These are phyloP conservation scores for Tiliacea citrago DNA, from an alignment of 2,888 invertebrate species.

Conservation along the genomic window DNA sequence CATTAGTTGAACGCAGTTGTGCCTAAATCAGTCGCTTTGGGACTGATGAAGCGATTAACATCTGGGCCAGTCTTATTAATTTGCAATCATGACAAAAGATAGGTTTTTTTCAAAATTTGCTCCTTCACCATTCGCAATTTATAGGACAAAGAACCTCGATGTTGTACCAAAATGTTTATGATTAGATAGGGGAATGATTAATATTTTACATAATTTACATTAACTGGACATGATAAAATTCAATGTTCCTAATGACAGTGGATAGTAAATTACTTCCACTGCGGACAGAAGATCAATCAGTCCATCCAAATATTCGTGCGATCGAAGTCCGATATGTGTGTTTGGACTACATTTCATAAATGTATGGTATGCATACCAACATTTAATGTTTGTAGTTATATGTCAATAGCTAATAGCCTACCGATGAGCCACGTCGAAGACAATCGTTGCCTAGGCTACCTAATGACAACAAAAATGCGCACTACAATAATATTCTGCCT, in stretches of 20 bases:
- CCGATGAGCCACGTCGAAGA: slow-evolving; percentile 85
- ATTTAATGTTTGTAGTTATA: slow-evolving; percentile 77
- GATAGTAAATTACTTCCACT: slow-evolving; percentile 70
- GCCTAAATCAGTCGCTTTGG: slow-evolving; percentile 16
- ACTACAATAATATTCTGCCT: slow-evolving; percentile 50
- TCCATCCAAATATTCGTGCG: slow-evolving; percentile 76
- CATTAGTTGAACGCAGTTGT: slow-evolving; percentile 45
- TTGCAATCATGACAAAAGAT: neutral
- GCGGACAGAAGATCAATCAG: slow-evolving; percentile 76
- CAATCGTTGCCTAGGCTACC: slow-evolving; percentile 84
- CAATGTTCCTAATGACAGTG: slow-evolving; percentile 56
- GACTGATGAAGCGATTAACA: slow-evolving; percentile 22
- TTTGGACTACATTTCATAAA: slow-evolving; percentile 77
- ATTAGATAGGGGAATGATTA: neutral
- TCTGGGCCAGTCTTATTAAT: neutral
- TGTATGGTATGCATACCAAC: slow-evolving; percentile 67
- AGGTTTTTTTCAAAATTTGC: neutral
- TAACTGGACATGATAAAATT: slow-evolving; percentile 39
- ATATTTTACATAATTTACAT: slow-evolving; percentile 10
- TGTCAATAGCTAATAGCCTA: slow-evolving; percentile 87
- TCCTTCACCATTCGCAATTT: neutral
- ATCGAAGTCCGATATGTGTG: slow-evolving; percentile 78
- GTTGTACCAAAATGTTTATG: neutral
- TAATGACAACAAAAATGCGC: slow-evolving; percentile 82
- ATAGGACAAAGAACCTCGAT: neutral